A percentile compares a stretch with the other conserved stretches of the same genome.
Conservation (phyloP, 1,140 invertebrate species). For the Hypothenemus hampei region DNA sequence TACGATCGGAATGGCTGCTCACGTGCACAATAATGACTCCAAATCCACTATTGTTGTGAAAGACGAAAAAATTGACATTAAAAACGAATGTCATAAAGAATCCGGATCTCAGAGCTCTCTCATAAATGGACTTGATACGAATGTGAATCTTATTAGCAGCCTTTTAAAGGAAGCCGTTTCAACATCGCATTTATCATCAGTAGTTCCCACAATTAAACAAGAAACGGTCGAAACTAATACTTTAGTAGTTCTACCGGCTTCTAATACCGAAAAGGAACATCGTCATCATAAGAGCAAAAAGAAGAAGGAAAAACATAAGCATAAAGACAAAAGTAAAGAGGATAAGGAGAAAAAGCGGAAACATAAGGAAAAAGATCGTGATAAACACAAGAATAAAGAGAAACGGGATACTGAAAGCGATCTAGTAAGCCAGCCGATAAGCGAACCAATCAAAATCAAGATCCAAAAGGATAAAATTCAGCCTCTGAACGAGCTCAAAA, state of each 20-base stretch:
- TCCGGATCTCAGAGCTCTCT: slow-evolving; percentile 17
- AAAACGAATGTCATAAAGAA: too few species aligned
- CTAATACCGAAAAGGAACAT: slow-evolving; percentile 45
- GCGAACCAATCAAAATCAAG: slow-evolving; percentile 58
- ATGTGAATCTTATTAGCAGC: slow-evolving; percentile 42
- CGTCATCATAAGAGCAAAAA: slow-evolving; percentile 56
- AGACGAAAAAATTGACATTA: too few species aligned
- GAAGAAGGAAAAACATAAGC: slow-evolving; percentile 61
- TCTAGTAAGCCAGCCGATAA: slow-evolving; percentile 48
- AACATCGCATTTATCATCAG: slow-evolving; percentile 31
- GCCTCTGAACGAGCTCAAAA: slow-evolving; percentile 48
- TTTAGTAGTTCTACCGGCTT: neutral
- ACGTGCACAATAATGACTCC: too few species aligned
- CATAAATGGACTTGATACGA: slow-evolving; percentile 44
- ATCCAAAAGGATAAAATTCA: slow-evolving; percentile 61
- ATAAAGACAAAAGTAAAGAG: slow-evolving; percentile 53
- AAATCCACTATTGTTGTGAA: too few species aligned
- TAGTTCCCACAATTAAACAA: slow-evolving; percentile 15
- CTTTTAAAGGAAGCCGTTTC: slow-evolving; percentile 40
- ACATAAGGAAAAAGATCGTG: slow-evolving; percentile 56
- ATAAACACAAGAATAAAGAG: slow-evolving; percentile 53
- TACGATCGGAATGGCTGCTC: slow-evolving; percentile 36
- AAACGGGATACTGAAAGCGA: slow-evolving; percentile 55
- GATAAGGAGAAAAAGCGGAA: slow-evolving; percentile 57
- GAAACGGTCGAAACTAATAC: neutral